Base-by-base conservation (phyloP, 2,797 vertebrate species). In the Galago senegalensis region DNA sequence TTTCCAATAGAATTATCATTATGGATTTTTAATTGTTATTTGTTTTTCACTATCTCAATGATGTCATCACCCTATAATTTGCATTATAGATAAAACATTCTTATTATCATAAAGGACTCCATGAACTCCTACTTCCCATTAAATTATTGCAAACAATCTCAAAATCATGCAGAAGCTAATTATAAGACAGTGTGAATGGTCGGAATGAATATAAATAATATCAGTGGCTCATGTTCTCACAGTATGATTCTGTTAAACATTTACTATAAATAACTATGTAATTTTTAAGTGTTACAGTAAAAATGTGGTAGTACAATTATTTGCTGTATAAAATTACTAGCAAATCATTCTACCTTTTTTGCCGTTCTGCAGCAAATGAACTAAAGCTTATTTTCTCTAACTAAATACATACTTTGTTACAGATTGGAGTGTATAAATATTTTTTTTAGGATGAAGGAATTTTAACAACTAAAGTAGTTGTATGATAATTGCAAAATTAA, bases 181-280 rank as follows among this genome's bases (percentile, higher is more conserved):
- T 98, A 98, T 97, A 97, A 98, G 92, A 92, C 95, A 98, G 90
- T 84, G 93, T 87, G 93, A 97, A 65, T 89, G 97, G 72, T 46
- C 75, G 94, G 93, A 97, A 89, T 94, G 88, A 95, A 97, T 96
- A 98, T 97, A 98, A 98, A 98, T 98, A 98, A 97, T 97, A 98
- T 92, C 81, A 98, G 56, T 94, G 61, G 31, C 87, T 98, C 93
- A 85, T 97, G 83, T 97, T 98, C 34, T 97, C 96, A 58, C 97
- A 97, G 97, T 87, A 91, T 95, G 97, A 87, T 92, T 98, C 4
- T 0, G 14, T 98, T 97, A 97, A 98, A 98, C 20, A 82, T 87
- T 98, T 97, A 96, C 63, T 95, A 97, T 97, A 86, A 98, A 97
- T 97, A 98, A 98, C 17, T 83, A 82, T 43, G 86, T 80, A 94